Evolutionary conservation across 2,888 invertebrate genomes (phyloP).

Genomic region (Macaria notata): DNA sequence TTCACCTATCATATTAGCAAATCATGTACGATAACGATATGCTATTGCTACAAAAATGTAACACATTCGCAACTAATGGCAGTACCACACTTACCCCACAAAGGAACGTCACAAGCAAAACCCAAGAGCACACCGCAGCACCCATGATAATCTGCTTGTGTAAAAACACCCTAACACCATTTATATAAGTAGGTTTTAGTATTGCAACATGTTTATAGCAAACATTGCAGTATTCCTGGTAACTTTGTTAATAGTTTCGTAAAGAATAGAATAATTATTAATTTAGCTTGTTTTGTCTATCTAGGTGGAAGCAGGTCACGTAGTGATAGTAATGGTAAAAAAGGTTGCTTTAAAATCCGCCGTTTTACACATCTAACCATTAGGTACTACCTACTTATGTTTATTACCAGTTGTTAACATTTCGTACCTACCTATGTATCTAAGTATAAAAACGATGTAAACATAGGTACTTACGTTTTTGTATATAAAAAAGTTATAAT

Average conservation of each 20-base stretch:
- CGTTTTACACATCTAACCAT: no score
- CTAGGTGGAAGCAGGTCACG: conserved; percentile 37
- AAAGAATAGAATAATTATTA: conserved; percentile 32
- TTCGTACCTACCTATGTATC: no score
- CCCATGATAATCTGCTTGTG: conserved; percentile 30
- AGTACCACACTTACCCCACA: conserved; percentile 41
- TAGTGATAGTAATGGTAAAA: conserved; percentile 20
- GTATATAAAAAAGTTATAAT: no score
- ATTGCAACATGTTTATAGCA: conserved; percentile 39
- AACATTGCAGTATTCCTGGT: conserved; percentile 23
- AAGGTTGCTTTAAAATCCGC: no score
- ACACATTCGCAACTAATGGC: background rate
- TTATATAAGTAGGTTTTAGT: conserved; percentile 41
- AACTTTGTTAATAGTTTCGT: conserved; percentile 37
- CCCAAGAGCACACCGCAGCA: conserved; percentile 23
- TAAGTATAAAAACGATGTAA: no score
- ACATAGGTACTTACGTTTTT: no score
- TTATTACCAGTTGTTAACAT: no score
- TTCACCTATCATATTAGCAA: no score
- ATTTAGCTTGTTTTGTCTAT: conserved; percentile 24
- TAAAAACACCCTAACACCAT: conserved; percentile 19
- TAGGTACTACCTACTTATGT: no score
- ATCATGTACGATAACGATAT: no score
- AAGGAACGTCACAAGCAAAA: conserved; percentile 34
- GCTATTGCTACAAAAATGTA: no score